Base-by-base conservation (phyloP, 2,113 vertebrate genomes). In the Galemys pyrenaicus region DNA sequence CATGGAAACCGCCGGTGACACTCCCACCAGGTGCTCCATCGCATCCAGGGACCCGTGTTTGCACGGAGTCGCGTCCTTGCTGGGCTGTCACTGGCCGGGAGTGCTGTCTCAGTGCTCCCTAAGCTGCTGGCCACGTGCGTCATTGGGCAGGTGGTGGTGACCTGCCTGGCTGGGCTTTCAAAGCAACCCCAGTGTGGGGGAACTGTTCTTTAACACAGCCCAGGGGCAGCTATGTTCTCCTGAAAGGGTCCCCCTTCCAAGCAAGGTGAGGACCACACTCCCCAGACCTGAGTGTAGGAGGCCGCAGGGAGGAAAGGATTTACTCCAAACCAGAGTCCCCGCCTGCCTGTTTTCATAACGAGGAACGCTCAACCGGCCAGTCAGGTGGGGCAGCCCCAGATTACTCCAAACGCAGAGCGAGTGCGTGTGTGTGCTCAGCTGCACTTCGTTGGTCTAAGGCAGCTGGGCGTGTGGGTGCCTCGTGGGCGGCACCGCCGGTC, bases 141-240 rank as follows among this genome's bases (percentile, higher is more conserved):
- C 46, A 6, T 2, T 22, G 32, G 26, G 49, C 9, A 24, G 2
- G 19, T 0, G 4, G 49, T n/a, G 10, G 26, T 0, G 0, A 20
- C 20, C 12, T 12, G 24, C 3, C 26, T 10, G n/a, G 68, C 22
- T 19, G 46, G 30, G 30, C 26, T 17, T 35, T 8, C 13, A 22
- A 44, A 74, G 13, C 6, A 6, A 20, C 3, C 65, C 28, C 15
- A 30, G 1, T 0, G 2, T 0, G 32, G 11, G 3, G 70, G 62
- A 37, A 20, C 16, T 6, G 7, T 28, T 46, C 24, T 70, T 68
- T n/a, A n/a, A 39, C 6, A 9, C 15, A 60, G 26, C 35, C 62
- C 9, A 2, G 6, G 20, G 17, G 79, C 67, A 11, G n/a, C n/a
- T 6, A 44, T 0, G 0, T 39, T 74, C 35, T 64, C 35, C 26